A percentile compares a stretch with the other conserved stretches of the same genome.
Evolutionary conservation across 2,888 invertebrate genomes (phyloP).

Genomic region (Drosophila dives): DNA sequence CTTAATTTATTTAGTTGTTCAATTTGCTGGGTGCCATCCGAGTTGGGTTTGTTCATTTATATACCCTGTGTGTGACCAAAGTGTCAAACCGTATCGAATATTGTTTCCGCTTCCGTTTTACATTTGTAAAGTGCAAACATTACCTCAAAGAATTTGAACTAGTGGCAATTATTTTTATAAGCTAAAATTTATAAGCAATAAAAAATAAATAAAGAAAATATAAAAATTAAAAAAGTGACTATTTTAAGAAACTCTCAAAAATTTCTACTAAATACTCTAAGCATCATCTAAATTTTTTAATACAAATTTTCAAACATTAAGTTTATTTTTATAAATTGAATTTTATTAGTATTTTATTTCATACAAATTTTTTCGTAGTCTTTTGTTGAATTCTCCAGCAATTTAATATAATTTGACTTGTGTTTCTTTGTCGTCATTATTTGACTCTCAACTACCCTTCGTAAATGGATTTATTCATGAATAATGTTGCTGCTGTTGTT

Average conservation of each 20-base stretch:
- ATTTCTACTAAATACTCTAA: background rate
- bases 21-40: conserved; percentile 40
- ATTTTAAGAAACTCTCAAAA: background rate
- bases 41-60: conserved; percentile 42
- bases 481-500: conserved; percentile 15
- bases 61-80: conserved; percentile 29
- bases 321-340: background rate
- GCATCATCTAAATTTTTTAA: too few species aligned
- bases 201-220: too few species aligned
- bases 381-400: background rate
- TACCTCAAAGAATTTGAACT: background rate
- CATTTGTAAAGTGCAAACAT: background rate
- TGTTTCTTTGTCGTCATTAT: conserved; percentile 59
- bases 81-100: background rate
- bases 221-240: background rate
- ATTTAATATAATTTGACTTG: conserved; percentile 23
- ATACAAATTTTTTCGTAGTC: conserved; percentile 13
- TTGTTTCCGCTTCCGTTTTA: background rate
- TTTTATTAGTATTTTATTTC: background rate
- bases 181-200: too few species aligned
- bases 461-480: conserved; percentile 65
- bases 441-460: conserved; percentile 65
- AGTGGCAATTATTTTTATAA: background rate
- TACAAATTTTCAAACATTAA: too few species aligned
- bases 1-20: conserved; percentile 61